Evolutionary conservation across 2,113 vertebrate species (phyloP).

Genomic region (Patagioenas fasciata): DNA sequence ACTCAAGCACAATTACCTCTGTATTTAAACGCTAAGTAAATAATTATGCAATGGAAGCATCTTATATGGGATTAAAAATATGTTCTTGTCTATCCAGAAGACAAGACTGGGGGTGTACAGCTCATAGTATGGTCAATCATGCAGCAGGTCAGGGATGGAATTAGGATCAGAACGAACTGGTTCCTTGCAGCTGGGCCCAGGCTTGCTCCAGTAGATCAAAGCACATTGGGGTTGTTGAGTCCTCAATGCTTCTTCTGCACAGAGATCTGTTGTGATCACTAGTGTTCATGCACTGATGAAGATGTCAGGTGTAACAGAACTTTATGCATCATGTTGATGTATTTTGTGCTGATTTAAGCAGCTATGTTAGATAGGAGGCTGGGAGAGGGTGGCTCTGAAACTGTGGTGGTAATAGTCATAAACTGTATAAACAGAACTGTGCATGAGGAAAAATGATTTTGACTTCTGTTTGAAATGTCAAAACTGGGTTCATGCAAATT

Average conservation of each 20-base stretch:
- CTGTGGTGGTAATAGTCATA: neutral
- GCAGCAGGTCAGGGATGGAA: neutral
- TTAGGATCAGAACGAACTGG: neutral
- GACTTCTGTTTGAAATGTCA: neutral
- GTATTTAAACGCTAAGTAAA: constrained; percentile 11
- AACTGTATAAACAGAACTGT: neutral
- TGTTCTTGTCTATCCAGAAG: neutral
- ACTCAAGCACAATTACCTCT: neutral
- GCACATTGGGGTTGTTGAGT: rapidly evolving
- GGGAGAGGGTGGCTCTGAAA: neutral
- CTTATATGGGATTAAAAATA: neutral
- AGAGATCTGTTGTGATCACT: neutral
- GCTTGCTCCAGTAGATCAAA: neutral
- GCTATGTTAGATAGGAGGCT: neutral
- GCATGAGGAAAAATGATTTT: neutral
- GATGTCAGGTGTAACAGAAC: neutral
- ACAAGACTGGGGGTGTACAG: neutral
- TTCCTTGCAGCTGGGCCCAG: neutral
- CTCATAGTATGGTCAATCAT: neutral
- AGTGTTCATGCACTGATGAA: neutral
- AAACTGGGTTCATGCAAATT: neutral
- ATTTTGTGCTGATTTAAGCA: neutral
- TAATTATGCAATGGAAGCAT: neutral
- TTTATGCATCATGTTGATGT: neutral
- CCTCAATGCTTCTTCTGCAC: neutral